Evolutionary conservation across 2,797 vertebrate genomes (phyloP).

Genomic region (Anabacerthia variegaticeps): DNA sequence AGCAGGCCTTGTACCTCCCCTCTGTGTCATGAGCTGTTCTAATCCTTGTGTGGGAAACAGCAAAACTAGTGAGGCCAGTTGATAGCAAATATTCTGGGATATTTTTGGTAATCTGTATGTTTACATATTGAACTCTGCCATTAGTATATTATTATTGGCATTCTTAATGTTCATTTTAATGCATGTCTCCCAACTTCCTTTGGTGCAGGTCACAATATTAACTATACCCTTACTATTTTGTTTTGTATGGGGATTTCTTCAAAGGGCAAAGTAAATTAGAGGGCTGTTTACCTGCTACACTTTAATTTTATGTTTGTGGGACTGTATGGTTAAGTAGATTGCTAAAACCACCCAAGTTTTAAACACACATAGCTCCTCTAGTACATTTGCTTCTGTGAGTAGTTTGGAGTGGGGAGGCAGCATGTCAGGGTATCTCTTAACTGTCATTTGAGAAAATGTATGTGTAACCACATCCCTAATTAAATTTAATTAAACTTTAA

Average conservation of each 20-base stretch:
- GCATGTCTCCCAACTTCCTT: background rate
- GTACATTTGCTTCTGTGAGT: background rate
- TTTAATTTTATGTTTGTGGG: background rate
- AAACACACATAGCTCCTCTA: background rate
- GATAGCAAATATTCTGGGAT: background rate
- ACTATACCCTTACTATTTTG: background rate
- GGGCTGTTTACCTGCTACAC: background rate
- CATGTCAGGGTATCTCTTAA: background rate
- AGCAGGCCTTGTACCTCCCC: background rate
- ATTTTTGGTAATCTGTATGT: background rate
- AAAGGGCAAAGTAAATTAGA: background rate
- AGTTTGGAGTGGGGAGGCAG: background rate
- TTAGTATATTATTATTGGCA: background rate
- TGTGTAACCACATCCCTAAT: background rate
- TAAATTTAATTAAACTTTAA: background rate
- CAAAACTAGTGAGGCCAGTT: background rate
- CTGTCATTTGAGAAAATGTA: background rate
- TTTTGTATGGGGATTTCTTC: background rate
- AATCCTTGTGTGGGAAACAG: background rate
- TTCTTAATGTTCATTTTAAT: background rate
- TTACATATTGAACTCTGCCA: background rate
- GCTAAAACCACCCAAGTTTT: background rate
- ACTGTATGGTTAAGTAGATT: background rate
- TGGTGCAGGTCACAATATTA: background rate
- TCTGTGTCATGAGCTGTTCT: background rate